Evolutionary conservation across 2,888 invertebrate species (phyloP).

Genomic region (Platycheirus albimanus): DNA sequence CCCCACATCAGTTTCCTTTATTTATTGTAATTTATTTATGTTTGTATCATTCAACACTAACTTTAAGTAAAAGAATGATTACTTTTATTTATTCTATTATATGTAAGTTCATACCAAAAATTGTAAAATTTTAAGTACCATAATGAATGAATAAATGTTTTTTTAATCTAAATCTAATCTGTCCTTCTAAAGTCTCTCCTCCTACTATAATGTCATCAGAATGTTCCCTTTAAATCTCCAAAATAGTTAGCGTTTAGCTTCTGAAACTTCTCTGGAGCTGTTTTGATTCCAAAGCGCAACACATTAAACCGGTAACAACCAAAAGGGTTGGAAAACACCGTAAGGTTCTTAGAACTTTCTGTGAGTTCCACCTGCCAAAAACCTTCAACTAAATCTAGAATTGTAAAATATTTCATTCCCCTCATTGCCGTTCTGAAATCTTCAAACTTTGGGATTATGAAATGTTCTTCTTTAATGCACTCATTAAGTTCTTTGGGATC

Average conservation of each 20-base stretch:
- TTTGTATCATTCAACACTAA: too few species aligned
- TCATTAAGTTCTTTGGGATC: too few species aligned
- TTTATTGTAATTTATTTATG: too few species aligned
- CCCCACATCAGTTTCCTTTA: too few species aligned
- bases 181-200: slow-evolving; percentile 16
- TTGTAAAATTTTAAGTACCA: too few species aligned
- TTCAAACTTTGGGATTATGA: slow-evolving; percentile 37
- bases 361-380: slow-evolving; percentile 38
- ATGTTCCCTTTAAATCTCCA: slow-evolving; percentile 36
- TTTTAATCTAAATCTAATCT: too few species aligned
- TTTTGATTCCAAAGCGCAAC: slow-evolving; percentile 38
- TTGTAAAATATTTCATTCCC: slow-evolving; percentile 20
- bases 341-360: slow-evolving; percentile 47
- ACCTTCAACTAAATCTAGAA: slow-evolving; percentile 35
- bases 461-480: slow-evolving; percentile 41
- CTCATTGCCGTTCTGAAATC: slow-evolving; percentile 38
- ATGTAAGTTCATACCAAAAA: too few species aligned
- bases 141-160: too few species aligned
- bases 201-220: slow-evolving; percentile 42
- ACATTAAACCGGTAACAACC: slow-evolving; percentile 52
- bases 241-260: slow-evolving; percentile 47
- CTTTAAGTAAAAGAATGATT: too few species aligned
- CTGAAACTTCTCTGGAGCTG: slow-evolving; percentile 40
- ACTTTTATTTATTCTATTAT: too few species aligned
- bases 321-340: slow-evolving; percentile 67